phyloP scores from a whole-genome alignment of 2,888 invertebrate genomes.

The Altica lythri region DNA sequence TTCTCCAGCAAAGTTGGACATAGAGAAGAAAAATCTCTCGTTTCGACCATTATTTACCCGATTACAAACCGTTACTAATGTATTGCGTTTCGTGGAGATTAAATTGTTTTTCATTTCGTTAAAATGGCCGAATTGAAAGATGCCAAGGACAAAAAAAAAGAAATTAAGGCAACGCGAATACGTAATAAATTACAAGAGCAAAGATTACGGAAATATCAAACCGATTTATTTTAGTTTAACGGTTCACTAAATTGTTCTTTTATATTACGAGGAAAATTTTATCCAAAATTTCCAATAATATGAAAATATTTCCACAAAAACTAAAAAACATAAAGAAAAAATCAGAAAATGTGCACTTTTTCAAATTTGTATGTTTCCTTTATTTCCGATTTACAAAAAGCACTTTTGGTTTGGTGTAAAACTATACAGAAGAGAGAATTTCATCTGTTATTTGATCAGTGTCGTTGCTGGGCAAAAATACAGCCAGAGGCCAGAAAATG shows the following conservation, averaged over 20 bases:
- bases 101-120: slow-evolving; percentile 37
- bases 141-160: slow-evolving; percentile 16
- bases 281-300: no score
- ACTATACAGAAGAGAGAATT: no score
- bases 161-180: slow-evolving; percentile 16
- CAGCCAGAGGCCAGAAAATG: no score
- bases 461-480: no score
- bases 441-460: no score
- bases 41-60: slow-evolving; percentile 43
- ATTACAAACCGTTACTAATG: slow-evolving; percentile 41
- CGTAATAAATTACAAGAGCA: slow-evolving; percentile 4
- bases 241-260: not conserved
- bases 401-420: no score
- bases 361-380: no score
- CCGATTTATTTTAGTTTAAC: slow-evolving; percentile 15
- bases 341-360: no score
- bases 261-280: no score
- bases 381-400: no score
- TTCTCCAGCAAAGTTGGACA: slow-evolving; percentile 38
- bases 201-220: slow-evolving; percentile 14
- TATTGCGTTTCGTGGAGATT: slow-evolving; percentile 36
- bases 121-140: slow-evolving; percentile 31
- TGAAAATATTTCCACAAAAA: no score
- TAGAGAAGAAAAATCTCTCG: slow-evolving; percentile 43
- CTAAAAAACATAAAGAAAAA: no score